Evolutionary conservation across 2,113 vertebrate genomes (phyloP).

Genomic region (Patagioenas fasciata): DNA sequence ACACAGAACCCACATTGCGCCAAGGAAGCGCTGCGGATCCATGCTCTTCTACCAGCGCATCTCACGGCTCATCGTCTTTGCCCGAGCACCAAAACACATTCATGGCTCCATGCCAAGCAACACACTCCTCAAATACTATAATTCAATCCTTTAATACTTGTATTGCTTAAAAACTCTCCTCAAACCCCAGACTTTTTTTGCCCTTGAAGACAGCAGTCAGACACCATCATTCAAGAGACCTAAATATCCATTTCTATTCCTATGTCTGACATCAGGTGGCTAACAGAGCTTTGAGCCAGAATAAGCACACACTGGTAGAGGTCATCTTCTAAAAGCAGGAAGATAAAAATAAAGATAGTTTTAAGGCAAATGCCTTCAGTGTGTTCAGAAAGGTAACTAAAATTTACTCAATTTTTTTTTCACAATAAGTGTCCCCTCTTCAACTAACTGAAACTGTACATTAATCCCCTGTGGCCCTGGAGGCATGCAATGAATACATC

Average conservation of each 20-base stretch:
- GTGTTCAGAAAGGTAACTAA: neutral
- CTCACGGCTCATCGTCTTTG: neutral
- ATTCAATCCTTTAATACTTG: neutral
- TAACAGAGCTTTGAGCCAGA: neutral
- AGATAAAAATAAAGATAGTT: neutral
- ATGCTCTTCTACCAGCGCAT: neutral
- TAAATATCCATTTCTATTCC: neutral
- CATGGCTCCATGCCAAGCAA: neutral
- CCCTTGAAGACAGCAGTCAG: neutral
- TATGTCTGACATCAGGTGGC: neutral
- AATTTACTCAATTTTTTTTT: neutral
- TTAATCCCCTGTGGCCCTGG: neutral
- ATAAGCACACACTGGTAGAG: neutral
- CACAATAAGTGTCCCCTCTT: neutral
- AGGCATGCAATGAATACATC: neutral
- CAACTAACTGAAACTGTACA: neutral
- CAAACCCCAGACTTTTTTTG: neutral
- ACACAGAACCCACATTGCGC: accelerated
- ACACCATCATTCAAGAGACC: neutral
- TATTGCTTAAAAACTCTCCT: neutral
- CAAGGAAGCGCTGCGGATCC: neutral
- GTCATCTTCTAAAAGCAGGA: neutral
- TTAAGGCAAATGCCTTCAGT: neutral
- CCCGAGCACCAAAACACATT: neutral
- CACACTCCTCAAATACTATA: accelerated